phyloP scores from a whole-genome alignment of 1,140 invertebrate genomes.

The Leptopilina clavipes region DNA sequence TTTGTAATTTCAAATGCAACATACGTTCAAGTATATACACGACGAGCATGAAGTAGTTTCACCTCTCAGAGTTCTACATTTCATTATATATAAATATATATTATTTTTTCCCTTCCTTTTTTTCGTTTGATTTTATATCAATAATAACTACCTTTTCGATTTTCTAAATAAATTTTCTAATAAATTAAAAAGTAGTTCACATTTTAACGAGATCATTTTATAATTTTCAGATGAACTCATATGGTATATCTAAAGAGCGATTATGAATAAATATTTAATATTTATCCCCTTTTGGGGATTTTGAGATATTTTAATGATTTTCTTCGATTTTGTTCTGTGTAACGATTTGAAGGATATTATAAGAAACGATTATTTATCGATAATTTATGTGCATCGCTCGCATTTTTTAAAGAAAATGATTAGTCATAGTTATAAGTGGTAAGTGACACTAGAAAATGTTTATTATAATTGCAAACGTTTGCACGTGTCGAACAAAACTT shows the following conservation, averaged over 20 bases:
- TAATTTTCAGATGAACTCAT: background rate
- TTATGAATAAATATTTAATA: no score
- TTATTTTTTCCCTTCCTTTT: background rate
- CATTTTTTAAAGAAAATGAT: slow-evolving; percentile 21
- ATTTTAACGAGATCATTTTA: background rate
- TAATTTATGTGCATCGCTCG: slow-evolving; percentile 21
- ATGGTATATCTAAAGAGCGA: no score
- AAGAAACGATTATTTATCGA: background rate
- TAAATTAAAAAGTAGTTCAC: no score
- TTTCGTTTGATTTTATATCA: no score
- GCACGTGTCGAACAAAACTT: slow-evolving; percentile 31
- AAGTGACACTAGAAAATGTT: slow-evolving; percentile 33
- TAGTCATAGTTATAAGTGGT: slow-evolving; percentile 34
- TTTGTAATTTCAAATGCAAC: slow-evolving; percentile 25
- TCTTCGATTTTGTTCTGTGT: background rate
- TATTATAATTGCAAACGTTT: slow-evolving; percentile 26
- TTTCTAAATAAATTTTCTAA: background rate
- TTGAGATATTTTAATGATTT: no score
- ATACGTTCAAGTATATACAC: slow-evolving; percentile 12
- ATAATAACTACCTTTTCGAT: background rate
- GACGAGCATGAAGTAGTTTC: background rate
- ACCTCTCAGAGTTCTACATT: background rate
- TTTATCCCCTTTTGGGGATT: no score
- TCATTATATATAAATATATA: background rate
- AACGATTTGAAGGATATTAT: background rate